phyloP scores from a whole-genome alignment of 2,797 vertebrate genomes.

The Hypotaenidia okinawae region DNA sequence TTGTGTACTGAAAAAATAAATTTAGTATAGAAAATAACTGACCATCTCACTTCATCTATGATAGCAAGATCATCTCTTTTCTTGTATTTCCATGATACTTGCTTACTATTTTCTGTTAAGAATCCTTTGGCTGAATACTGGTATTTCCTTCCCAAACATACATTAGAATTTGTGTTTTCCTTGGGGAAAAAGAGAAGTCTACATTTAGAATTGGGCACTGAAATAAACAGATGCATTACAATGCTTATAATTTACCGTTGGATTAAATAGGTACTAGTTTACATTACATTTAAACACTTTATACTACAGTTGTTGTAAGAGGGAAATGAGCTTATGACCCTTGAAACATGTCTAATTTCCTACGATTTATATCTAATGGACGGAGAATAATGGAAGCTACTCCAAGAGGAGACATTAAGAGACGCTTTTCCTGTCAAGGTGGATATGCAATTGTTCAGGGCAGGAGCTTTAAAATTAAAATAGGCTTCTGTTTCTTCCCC shows the following conservation, averaged over 20 bases:
- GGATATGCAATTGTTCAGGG: slow-evolving; percentile 23
- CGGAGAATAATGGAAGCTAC: slow-evolving; percentile 44
- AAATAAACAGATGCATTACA: background rate
- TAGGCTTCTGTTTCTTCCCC: background rate
- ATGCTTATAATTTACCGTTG: background rate
- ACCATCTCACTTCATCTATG: background rate
- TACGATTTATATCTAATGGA: slow-evolving; percentile 23
- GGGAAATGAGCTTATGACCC: slow-evolving; percentile 21
- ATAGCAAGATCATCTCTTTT: background rate
- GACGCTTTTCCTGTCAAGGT: slow-evolving; percentile 49
- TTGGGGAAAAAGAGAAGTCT: background rate
- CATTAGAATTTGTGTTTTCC: background rate
- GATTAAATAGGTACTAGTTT: background rate
- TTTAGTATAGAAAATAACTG: background rate
- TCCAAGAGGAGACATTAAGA: slow-evolving; percentile 45
- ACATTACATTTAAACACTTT: background rate
- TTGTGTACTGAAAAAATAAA: background rate
- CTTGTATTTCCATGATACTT: background rate
- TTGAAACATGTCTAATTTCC: slow-evolving; percentile 47
- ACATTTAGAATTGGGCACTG: background rate
- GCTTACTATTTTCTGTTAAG: background rate
- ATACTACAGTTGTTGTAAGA: background rate
- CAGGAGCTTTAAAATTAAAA: background rate
- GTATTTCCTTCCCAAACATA: background rate
- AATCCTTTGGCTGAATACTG: background rate